Percentiles rank a stretch among this genome's conserved stretches.
Conservation (phyloP, 2,113 vertebrate genomes). For the Cacatua alba region DNA sequence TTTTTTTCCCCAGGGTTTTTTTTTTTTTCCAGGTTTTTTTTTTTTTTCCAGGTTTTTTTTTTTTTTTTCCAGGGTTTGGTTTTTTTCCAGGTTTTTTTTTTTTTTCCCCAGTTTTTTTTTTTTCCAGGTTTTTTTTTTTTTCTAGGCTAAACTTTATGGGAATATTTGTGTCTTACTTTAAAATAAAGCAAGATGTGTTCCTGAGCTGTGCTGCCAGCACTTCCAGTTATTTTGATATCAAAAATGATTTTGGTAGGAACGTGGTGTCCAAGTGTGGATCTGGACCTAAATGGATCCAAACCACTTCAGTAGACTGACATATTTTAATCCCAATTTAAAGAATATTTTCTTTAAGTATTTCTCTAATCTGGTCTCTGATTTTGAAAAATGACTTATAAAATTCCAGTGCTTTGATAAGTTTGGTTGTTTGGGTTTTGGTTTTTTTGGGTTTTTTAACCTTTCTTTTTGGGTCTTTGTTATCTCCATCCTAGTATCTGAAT, state of each 20-base stretch:
- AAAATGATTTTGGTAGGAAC: not conserved
- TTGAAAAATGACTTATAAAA: not conserved
- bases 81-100: too few relatives aligned
- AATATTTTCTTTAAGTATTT: not conserved
- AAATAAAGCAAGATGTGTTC: not conserved
- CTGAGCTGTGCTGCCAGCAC: not conserved
- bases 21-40: too few relatives aligned
- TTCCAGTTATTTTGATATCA: not conserved
- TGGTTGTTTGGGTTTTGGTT: fast-evolving
- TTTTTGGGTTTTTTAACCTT: not conserved
- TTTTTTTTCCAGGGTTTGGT: too few relatives aligned
- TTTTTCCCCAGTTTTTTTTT: not conserved
- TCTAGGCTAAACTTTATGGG: not conserved
- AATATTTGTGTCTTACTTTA: not conserved
- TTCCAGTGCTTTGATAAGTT: fast-evolving
- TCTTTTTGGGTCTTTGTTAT: not conserved
- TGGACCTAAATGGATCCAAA: not conserved
- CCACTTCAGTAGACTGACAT: not conserved
- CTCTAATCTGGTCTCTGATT: not conserved
- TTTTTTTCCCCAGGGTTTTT: too few relatives aligned
- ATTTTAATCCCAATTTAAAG: not conserved
- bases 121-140: too few relatives aligned
- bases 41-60: too few relatives aligned
- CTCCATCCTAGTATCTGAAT: fast-evolving
- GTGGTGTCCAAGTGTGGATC: too few relatives aligned